Evolutionary conservation across 92 coral and sea anemone species (phyloP), one percentile per base, ranked within the genome.

Genomic region (Zoanthus solanderi): DNA sequence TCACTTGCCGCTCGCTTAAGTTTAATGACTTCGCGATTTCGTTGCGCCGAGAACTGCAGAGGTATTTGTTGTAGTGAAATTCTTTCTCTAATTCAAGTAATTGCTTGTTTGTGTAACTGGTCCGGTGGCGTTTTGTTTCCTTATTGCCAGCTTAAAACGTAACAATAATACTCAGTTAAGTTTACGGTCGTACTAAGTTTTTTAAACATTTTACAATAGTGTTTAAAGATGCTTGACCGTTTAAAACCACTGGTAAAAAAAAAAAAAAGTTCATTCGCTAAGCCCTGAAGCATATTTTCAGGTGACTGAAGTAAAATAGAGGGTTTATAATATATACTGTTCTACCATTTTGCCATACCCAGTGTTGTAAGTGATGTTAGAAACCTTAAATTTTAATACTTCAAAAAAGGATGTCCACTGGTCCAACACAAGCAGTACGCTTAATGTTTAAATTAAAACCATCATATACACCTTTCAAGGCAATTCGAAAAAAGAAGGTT

Each of bases 101-200:
- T 82, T 96, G 98, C 77, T 91, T 94, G 96, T 96, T 96, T 65
- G 93, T 96, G 95, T 96, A 96, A 63, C 98, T 95, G 56, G 98
- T 96, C 65, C 99, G 93, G 63, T 96, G 96, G 44, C 99, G 90
- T 79, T 94, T 92, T 37, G 95, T 78, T 45, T 81, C 85, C 60
- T 63, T 66, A 52, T 66, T 80, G 58, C 85, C 85, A 42, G 69
- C 85, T 80, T 80, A 1, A 52, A 80, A 80, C 71, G 37, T n/a
- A 80, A 65, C 5, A 44, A 47, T 13, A 80, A 80, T 4, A 29
- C 7, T 17, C 65, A 16, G 44, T 65, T 79, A 60, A 79, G 58
- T 79, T 79, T 79, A 0, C 12, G 29, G 23, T 15, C 9, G 10
- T 11, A 34, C 32, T 63, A 23, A 42, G 30, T 5, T 63, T 44